Percentiles rank a stretch among this genome's conserved stretches.
Conservation (phyloP, 2,797 vertebrate species). For the Sphenopsis melanotis region DNA sequence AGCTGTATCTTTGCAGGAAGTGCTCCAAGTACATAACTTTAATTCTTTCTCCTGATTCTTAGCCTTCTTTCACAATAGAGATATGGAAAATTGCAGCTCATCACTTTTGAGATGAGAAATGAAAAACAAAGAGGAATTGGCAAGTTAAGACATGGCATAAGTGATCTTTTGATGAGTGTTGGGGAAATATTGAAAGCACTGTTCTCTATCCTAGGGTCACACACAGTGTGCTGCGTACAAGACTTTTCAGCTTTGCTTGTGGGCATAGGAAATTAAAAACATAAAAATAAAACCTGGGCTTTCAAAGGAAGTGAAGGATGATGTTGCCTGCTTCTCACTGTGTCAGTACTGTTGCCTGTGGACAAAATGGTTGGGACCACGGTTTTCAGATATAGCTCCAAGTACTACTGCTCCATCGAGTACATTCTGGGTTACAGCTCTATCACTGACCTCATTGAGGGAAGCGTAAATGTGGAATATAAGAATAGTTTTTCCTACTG, state of each 20-base stretch:
- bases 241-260: not conserved
- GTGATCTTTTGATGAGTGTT: not conserved
- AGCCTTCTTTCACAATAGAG: not conserved
- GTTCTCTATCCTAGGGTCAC: not conserved
- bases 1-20: not conserved
- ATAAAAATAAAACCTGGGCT: not conserved
- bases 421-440: not conserved
- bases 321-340: not conserved
- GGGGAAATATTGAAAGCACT: not conserved
- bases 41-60: not conserved
- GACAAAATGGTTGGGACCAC: not conserved
- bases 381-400: not conserved
- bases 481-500: not conserved
- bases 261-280: not conserved
- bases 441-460: not conserved
- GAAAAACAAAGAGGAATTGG: not conserved
- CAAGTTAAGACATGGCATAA: not conserved
- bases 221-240: not conserved
- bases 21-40: not conserved
- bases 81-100: not conserved
- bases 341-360: not conserved
- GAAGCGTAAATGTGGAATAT: not conserved
- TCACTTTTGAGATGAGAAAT: not conserved
- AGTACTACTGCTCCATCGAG: not conserved
- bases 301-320: not conserved